phyloP scores from a whole-genome alignment of 1,140 invertebrate genomes.

The Drosophila murphyi region DNA sequence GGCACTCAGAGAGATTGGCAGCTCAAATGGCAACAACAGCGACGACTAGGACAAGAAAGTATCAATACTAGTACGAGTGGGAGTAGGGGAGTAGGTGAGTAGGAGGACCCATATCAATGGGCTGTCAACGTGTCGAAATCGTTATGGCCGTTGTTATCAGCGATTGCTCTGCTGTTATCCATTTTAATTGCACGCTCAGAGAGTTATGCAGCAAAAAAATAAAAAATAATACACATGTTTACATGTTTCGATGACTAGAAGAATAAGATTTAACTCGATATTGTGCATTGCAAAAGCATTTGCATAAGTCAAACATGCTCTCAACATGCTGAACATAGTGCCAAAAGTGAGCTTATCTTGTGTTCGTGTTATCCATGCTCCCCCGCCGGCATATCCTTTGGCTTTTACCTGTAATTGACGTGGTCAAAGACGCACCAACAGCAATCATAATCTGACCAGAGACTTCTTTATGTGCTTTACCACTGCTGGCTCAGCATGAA shows the following conservation, averaged over 20 bases:
- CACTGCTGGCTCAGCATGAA: neutral
- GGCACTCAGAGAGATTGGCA: neutral
- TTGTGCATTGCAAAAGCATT: too few species aligned
- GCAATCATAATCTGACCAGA: conserved; percentile 8
- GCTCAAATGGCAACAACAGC: conserved; percentile 2
- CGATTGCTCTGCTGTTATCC: conserved; percentile 18
- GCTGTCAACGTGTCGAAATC: conserved; percentile 29
- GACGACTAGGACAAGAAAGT: conserved; percentile 1
- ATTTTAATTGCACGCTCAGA: conserved; percentile 47
- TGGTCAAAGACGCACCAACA: neutral
- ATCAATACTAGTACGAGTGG: too few species aligned
- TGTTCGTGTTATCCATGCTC: neutral
- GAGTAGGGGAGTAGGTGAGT: neutral
- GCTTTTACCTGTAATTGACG: neutral
- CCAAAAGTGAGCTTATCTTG: conserved; percentile 1
- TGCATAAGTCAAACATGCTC: too few species aligned
- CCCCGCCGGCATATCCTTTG: neutral
- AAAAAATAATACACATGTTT: neutral
- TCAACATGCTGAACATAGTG: neutral
- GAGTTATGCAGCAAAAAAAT: neutral
- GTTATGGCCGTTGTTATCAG: conserved; percentile 19
- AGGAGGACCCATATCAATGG: conserved; percentile 37
- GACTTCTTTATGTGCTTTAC: neutral
- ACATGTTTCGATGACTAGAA: too few species aligned
- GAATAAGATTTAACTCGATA: too few species aligned